A percentile compares a stretch with the other conserved stretches of the same genome.
Conservation (phyloP, 2,113 vertebrate genomes). For the Lagopus leucura region DNA sequence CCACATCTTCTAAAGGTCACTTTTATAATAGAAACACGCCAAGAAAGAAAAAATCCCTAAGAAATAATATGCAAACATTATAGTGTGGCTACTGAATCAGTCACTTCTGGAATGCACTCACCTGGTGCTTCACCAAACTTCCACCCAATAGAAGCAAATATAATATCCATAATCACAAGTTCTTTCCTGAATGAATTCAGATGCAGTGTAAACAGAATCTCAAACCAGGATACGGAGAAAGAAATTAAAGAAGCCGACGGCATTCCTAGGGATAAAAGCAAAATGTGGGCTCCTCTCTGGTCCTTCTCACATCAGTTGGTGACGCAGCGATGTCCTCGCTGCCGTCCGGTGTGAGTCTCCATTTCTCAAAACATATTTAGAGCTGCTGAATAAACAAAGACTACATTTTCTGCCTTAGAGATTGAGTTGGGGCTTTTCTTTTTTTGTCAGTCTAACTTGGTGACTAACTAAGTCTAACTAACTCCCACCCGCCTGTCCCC, state of each 20-base stretch:
- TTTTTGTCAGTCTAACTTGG: not conserved
- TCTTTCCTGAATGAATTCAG: not conserved
- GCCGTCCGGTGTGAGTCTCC: not conserved
- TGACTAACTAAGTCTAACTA: not conserved
- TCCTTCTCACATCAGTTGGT: not conserved
- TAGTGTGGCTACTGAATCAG: not conserved
- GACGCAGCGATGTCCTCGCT: not conserved
- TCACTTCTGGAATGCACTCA: not conserved
- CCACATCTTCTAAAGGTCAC: not conserved
- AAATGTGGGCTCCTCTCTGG: not conserved
- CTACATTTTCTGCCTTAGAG: not conserved
- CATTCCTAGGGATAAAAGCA: not conserved
- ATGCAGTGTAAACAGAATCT: not conserved
- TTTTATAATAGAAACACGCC: not conserved
- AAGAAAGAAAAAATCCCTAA: not conserved
- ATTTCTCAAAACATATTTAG: not conserved
- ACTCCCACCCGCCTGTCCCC: not conserved
- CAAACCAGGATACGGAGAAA: not conserved
- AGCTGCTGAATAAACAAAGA: slow-evolving; percentile 52
- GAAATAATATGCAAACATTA: not conserved
- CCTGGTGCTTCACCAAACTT: not conserved
- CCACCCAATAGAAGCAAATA: not conserved
- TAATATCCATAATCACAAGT: not conserved
- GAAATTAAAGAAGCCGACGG: not conserved
- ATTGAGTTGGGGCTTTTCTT: not conserved